Conservation (phyloP, 2,888 invertebrate genomes). For the Drosophila melanosoma region DNA sequence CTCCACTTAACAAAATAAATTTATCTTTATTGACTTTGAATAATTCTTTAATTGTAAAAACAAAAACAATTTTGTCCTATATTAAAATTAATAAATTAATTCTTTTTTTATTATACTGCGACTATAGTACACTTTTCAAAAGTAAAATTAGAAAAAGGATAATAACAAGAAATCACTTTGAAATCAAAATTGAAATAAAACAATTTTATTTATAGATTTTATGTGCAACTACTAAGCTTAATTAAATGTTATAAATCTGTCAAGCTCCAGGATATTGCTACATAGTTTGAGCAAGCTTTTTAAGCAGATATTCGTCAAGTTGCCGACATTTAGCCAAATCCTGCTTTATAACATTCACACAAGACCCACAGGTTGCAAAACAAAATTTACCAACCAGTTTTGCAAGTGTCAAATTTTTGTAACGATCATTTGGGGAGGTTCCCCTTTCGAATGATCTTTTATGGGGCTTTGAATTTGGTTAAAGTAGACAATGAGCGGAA, state of each 20-base stretch:
- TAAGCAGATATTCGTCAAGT: constrained; percentile 24
- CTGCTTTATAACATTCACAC: constrained; percentile 46
- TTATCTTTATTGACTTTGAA: not conserved
- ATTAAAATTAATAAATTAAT: not conserved
- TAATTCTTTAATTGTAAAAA: not conserved
- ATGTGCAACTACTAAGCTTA: constrained; percentile 8
- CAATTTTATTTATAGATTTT: not conserved
- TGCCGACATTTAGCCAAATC: constrained; percentile 47
- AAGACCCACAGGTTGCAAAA: constrained; percentile 37
- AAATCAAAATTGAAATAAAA: not conserved
- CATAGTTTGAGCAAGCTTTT: constrained; percentile 35
- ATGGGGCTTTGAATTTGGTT: constrained; percentile 53
- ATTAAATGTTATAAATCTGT: not conserved
- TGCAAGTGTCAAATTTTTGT: constrained; percentile 49
- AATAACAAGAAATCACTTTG: not conserved
- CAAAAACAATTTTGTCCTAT: not conserved
- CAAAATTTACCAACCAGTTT: constrained; percentile 51
- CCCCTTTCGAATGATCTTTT: constrained; percentile 61
- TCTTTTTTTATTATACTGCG: not conserved
- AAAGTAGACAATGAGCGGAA: constrained; percentile 40
- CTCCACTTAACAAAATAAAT: not conserved
- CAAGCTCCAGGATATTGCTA: constrained; percentile 15
- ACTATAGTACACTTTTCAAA: too few relatives aligned
- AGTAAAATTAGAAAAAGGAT: not conserved
- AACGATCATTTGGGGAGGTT: constrained; percentile 56